These are phyloP conservation scores for Holothuria glaberrima DNA, from an alignment of 35 echinoderm and acorn worm genomes.

Conservation along the genomic window DNA sequence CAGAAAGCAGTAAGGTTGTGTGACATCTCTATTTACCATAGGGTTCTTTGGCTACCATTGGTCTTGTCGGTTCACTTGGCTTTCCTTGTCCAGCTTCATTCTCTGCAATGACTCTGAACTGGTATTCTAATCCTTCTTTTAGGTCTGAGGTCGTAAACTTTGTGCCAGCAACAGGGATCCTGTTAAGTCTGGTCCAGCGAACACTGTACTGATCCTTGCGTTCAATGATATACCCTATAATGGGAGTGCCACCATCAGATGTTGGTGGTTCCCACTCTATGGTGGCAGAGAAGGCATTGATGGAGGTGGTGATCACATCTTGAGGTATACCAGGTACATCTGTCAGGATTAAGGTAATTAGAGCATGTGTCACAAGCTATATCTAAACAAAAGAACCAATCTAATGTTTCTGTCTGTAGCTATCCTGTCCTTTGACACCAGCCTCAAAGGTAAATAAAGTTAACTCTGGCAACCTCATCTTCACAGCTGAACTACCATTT, in stretches of 20 bases:
- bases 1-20: no score
- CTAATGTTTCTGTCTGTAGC: neutral
- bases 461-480: no score
- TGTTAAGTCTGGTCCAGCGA: conserved; percentile 83
- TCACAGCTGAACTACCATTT: no score
- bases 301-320: conserved; percentile 56
- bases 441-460: no score
- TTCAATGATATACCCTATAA: conserved; percentile 84
- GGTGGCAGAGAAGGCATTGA: conserved; percentile 68
- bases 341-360: conserved; percentile 25
- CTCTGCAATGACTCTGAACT: conserved; percentile 90
- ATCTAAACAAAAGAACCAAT: neutral
- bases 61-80: conserved; percentile 72
- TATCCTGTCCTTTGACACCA: neutral
- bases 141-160: conserved; percentile 76
- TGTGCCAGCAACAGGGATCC: conserved; percentile 60
- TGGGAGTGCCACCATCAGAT: conserved; percentile 81
- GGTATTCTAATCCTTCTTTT: conserved; percentile 80
- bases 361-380: neutral
- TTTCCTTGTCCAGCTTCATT: conserved; percentile 89
- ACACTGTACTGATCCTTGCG: conserved; percentile 78
- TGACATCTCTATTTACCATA: conserved; percentile 61
- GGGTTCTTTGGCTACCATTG: conserved; percentile 76
- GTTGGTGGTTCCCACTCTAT: conserved; percentile 71
- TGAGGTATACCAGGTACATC: conserved; percentile 88